Evolutionary conservation across 2,888 invertebrate genomes (phyloP), one percentile per base, ranked within the genome.

Genomic region (Keiferia lycopersicella): DNA sequence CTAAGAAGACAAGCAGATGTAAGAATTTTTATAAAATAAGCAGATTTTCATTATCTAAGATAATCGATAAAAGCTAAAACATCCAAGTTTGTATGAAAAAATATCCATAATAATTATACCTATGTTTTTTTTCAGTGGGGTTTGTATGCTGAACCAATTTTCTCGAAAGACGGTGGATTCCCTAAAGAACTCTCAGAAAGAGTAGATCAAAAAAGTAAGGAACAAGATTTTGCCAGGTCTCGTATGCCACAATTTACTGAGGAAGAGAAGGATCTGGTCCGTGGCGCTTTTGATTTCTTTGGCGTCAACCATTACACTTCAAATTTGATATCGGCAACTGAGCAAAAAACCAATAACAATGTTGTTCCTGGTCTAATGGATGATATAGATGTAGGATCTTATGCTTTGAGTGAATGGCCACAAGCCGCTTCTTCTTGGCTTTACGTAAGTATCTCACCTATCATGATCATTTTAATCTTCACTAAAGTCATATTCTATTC

Each of bases 61-160:
- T n/a, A n/a, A n/a, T n/a, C n/a, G n/a, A n/a, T n/a, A n/a, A n/a
- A n/a, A n/a, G n/a, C n/a, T n/a, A n/a, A n/a, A n/a, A n/a, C n/a
- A n/a, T n/a, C n/a, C n/a, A n/a, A n/a, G n/a, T n/a, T n/a, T n/a
- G n/a, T n/a, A n/a, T n/a, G n/a, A n/a, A n/a, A n/a, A n/a, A n/a
- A n/a, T 30, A 30, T 8, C 34, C 1, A 34, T 8, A 34, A 7
- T 34, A 26, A 8, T 34, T 34, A 8, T 57, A n/a, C n/a, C n/a
- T n/a, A n/a, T n/a, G n/a, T 16, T 39, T 16, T 56, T 50, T 81
- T 82, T 41, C 70, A 86, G 87, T 79, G 80, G 74, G 91, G 86
- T 0, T 71, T 86, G 65, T 91, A 86, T 68, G 82, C 86, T 0
- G 82, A 92, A 65, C 92, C 92, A 0, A 89, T 92, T 64, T 90